Conservation (phyloP, 2,113 vertebrate genomes). For the Pollimyrus isidori region DNA sequence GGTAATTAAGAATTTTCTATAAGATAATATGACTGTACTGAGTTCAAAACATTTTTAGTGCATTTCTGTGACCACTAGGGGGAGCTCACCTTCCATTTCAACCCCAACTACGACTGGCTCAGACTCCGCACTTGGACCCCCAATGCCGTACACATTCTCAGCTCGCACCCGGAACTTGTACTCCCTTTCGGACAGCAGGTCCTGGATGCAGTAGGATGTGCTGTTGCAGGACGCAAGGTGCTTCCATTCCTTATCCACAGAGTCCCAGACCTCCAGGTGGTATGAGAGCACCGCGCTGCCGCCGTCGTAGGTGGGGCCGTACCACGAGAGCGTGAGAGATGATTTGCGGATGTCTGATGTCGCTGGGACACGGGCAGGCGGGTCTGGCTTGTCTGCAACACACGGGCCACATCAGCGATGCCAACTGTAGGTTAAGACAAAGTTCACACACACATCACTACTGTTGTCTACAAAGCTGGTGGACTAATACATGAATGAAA, state of each 20-base stretch:
- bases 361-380: slow-evolving; percentile 81
- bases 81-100: slow-evolving; percentile 74
- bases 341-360: slow-evolving; percentile 80
- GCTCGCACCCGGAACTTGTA: slow-evolving; percentile 92
- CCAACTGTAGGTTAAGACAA: background rate
- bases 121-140: slow-evolving; percentile 87
- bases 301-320: slow-evolving; percentile 88
- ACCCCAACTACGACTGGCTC: slow-evolving; percentile 74
- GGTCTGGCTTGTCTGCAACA: slow-evolving; percentile 85
- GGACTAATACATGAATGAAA: background rate
- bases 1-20: background rate
- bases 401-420: background rate
- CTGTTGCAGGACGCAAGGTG: slow-evolving; percentile 86
- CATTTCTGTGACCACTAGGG: slow-evolving; percentile 22
- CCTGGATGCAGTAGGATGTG: slow-evolving; percentile 82
- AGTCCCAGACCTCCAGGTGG: slow-evolving; percentile 86
- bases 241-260: slow-evolving; percentile 70
- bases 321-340: slow-evolving; percentile 89
- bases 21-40: background rate
- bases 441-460: background rate
- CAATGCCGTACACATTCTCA: slow-evolving; percentile 82
- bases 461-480: background rate
- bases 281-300: slow-evolving; percentile 92
- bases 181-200: slow-evolving; percentile 75
- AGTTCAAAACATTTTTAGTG: background rate